A percentile compares a stretch with the other conserved stretches of the same genome.
phyloP scores from a whole-genome alignment of 2,113 vertebrate species.

The Xenotilapia leptura region DNA sequence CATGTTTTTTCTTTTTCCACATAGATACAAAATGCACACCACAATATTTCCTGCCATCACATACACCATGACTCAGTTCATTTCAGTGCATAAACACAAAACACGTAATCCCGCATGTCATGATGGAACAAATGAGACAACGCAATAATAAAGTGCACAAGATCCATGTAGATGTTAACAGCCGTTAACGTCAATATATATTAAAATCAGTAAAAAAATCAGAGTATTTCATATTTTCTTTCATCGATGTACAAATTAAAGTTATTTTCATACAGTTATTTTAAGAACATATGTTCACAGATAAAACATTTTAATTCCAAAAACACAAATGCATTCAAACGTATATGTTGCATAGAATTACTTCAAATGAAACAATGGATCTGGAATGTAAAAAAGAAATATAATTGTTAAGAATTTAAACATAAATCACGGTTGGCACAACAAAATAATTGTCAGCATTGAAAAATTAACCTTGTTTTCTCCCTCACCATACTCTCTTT shows the following conservation, averaged over 20 bases:
- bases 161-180: constrained; percentile 61
- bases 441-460: constrained; percentile 46
- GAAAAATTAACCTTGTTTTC: constrained; percentile 21
- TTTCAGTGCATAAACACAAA: constrained; percentile 47
- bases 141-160: constrained; percentile 71
- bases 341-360: constrained; percentile 96
- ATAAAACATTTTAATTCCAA: constrained; percentile 58
- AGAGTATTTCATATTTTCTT: constrained; percentile 38
- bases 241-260: constrained; percentile 76
- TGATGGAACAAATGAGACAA: constrained; percentile 27
- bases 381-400: constrained; percentile 51
- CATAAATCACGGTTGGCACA: constrained; percentile 76
- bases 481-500: background rate
- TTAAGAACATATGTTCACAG: constrained; percentile 64
- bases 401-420: constrained; percentile 13
- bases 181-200: constrained; percentile 56
- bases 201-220: constrained; percentile 69
- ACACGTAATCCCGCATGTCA: constrained; percentile 29
- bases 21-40: constrained; percentile 46
- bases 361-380: constrained; percentile 79
- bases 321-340: constrained; percentile 72
- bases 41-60: constrained; percentile 29
- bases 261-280: constrained; percentile 50
- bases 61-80: constrained; percentile 23
- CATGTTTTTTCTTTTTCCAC: constrained; percentile 46